A percentile compares a stretch with the other conserved stretches of the same genome.
These are phyloP conservation scores for Rhingia rostrata DNA, from an alignment of 2,888 invertebrate species.

Conservation along the genomic window DNA sequence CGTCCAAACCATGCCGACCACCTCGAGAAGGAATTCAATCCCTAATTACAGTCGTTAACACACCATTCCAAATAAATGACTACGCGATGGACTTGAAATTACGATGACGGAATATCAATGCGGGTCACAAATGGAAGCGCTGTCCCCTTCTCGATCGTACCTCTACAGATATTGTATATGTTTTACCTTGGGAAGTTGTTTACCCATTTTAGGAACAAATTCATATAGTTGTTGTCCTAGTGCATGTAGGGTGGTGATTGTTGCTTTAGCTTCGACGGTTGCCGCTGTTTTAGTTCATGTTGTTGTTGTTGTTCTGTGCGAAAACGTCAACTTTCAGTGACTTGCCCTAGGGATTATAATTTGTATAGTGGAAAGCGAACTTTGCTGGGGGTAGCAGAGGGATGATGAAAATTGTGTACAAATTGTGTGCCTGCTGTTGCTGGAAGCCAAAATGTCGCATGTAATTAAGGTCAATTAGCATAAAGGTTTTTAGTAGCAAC, in stretches of 20 bases:
- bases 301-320: not conserved
- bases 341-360: constrained; percentile 16
- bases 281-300: not conserved
- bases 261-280: not conserved
- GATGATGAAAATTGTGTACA: not conserved
- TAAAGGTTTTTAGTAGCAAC: not conserved
- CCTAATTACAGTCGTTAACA: constrained; percentile 50
- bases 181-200: not conserved
- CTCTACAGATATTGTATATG: not conserved
- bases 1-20: constrained; percentile 11
- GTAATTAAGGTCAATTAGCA: constrained; percentile 18
- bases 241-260: not conserved
- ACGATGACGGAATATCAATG: constrained; percentile 16
- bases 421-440: not conserved
- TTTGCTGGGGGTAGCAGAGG: not conserved
- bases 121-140: constrained; percentile 9
- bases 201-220: constrained; percentile 2
- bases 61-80: constrained; percentile 35
- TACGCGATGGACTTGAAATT: constrained; percentile 11
- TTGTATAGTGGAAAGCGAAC: constrained; percentile 2
- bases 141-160: not conserved
- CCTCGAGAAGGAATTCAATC: constrained; percentile 19
- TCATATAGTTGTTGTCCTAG: not conserved
- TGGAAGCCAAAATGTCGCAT: constrained; percentile 1
- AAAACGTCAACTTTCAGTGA: constrained; percentile 23